Conservation (phyloP, 1,140 invertebrate genomes). For the Physella acuta region DNA sequence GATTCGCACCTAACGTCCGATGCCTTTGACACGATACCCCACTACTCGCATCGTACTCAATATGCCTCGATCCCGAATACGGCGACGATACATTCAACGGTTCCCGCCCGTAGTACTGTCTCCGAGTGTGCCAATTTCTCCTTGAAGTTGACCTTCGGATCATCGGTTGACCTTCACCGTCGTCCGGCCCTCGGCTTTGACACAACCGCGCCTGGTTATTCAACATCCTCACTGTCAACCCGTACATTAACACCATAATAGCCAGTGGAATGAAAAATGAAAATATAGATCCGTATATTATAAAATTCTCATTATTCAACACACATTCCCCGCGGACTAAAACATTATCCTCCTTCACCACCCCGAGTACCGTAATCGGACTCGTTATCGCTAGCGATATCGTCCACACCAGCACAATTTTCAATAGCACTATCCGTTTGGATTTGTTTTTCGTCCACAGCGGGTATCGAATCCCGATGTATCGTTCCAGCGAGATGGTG, state of each 20-base stretch:
- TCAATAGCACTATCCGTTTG: conserved; percentile 76
- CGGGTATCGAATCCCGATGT: conserved; percentile 87
- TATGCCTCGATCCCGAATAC: not conserved
- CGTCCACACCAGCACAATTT: conserved; percentile 89
- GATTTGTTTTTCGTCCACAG: conserved; percentile 74
- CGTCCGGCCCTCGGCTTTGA: conserved; percentile 28
- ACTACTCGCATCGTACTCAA: not conserved
- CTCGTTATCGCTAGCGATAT: conserved; percentile 84
- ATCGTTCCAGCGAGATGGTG: conserved; percentile 63
- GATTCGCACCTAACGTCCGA: conserved; percentile 17
- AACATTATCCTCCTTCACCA: conserved; percentile 63
- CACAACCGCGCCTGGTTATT: conserved; percentile 47
- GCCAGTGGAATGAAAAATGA: conserved; percentile 94
- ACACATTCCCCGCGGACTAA: conserved; percentile 69
- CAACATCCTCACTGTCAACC: conserved; percentile 75
- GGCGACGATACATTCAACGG: not conserved
- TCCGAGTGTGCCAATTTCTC: conserved; percentile 29
- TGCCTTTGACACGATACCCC: conserved; percentile 9
- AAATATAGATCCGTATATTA: conserved; percentile 86
- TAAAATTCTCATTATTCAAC: conserved; percentile 66
- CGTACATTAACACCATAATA: conserved; percentile 92
- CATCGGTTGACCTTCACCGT: conserved; percentile 44
- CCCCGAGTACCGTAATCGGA: conserved; percentile 83
- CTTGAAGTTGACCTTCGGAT: conserved; percentile 43
- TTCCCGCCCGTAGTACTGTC: conserved; percentile 9